phyloP scores from a whole-genome alignment of 2,797 vertebrate species.

The Oreortyx pictus region DNA sequence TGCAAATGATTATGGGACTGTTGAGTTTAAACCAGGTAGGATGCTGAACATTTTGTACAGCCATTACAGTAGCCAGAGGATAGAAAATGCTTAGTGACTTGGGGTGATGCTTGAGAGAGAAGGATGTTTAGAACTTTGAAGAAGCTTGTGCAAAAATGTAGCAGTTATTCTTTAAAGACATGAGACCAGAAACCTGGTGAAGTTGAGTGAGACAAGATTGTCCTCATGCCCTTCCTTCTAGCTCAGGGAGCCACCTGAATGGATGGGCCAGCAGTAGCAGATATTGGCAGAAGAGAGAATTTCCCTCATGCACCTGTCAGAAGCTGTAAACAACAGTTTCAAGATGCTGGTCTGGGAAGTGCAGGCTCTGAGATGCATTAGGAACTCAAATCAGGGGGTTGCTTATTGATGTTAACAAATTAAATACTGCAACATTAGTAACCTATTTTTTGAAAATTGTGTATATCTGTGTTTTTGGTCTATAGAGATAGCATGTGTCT shows the following conservation, averaged over 20 bases:
- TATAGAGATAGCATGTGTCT: neutral
- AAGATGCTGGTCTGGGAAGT: neutral
- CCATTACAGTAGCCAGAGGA: neutral
- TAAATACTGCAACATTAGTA: neutral
- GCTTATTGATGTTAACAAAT: neutral
- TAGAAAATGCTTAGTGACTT: neutral
- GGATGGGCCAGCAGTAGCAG: neutral
- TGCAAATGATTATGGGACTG: neutral
- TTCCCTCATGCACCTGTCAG: neutral
- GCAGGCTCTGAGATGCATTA: neutral
- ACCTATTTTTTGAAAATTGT: neutral
- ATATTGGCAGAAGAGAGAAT: neutral
- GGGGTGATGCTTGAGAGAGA: neutral
- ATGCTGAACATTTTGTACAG: neutral
- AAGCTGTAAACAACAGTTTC: neutral
- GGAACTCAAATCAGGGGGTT: neutral
- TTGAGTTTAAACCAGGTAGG: neutral
- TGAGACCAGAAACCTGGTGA: neutral
- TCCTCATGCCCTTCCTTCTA: neutral
- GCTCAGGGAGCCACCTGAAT: neutral
- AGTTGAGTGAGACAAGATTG: neutral
- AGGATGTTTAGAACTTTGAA: neutral
- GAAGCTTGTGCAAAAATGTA: neutral
- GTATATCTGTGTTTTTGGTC: neutral
- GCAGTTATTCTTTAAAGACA: neutral